These are phyloP conservation scores for Petrocephalus schoutedeni DNA, from an alignment of 2,797 vertebrate species.

Conservation along the genomic window DNA sequence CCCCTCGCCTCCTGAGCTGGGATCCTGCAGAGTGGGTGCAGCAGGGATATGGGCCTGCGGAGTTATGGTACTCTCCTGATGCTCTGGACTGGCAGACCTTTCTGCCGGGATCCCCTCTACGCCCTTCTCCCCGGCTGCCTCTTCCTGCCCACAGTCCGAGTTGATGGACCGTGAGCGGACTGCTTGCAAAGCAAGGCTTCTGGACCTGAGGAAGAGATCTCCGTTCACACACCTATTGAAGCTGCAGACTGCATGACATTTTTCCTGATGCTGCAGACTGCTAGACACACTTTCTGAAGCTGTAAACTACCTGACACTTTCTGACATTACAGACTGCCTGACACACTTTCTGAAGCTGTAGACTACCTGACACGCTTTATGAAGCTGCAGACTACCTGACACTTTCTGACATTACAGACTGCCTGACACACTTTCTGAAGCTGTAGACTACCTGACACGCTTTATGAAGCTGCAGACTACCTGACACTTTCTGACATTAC, in stretches of 20 bases:
- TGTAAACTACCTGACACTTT: too few relatives aligned
- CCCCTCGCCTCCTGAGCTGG: constrained; percentile 22
- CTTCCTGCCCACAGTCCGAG: constrained; percentile 60
- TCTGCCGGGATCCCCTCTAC: constrained; percentile 58
- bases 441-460: neutral
- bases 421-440: neutral
- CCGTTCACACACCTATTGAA: neutral
- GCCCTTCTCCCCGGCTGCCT: constrained; percentile 51
- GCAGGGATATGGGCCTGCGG: constrained; percentile 24
- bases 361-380: neutral
- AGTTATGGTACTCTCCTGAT: constrained; percentile 30
- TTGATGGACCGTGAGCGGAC: constrained; percentile 58
- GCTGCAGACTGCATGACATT: neutral
- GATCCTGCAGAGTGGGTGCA: constrained; percentile 29
- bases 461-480: neutral
- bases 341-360: neutral
- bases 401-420: neutral
- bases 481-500: neutral
- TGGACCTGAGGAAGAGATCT: constrained; percentile 67
- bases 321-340: neutral
- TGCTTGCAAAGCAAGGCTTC: constrained; percentile 75
- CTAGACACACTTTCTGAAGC: neutral
- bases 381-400: neutral
- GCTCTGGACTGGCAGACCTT: constrained; percentile 48
- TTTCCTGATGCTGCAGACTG: neutral